Evolutionary conservation across 2,113 vertebrate species (phyloP), one percentile per base, ranked within the genome.

Genomic region (Gnathonemus echidnorhynchus): DNA sequence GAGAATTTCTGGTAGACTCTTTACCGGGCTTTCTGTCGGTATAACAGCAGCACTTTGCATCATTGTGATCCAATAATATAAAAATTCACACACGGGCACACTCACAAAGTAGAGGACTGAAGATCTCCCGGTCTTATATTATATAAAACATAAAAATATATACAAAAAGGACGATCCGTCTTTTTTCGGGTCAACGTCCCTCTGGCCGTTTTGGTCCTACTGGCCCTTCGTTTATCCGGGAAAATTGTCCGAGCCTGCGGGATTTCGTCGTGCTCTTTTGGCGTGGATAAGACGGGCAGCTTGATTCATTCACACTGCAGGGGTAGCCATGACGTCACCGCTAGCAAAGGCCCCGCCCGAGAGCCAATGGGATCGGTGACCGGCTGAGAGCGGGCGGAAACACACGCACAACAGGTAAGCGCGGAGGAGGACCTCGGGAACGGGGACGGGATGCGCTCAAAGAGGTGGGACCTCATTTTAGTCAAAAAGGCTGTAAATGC

Each of bases 1-100:
- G 92, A 99, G 97, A 92, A 99, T 98, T 96, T 99, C 98, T 95
- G 97, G 97, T 95, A 98, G 97, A 96, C 97, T 97, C 96, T 98
- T 98, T 92, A 97, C 97, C 91, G 98, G 95, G 95, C 97, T 97
- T 96, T 98, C 98, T 95, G 97, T 96, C 92, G 96, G 94, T 94
- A 98, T 96, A 87, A 97, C 96, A 91, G 98, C 96, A 92, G 98
- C 96, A 96, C 97, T 98, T 97, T 99, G 98, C 98, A 99, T 99
- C 98, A 96, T 98, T 95, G 95, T 95, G 96, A 95, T 95, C 95
- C 96, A 95, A 92, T 93, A 91, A 93, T 92, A 92, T 92, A 92
- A 93, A 94, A 93, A 90, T 50, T 62, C 92, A 94, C 94, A 91
- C 93, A 90, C 94, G 93, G 92, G 93, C 94, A 94, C 94, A 5